phyloP scores from a whole-genome alignment of 2,797 vertebrate species.

The Corythornis leucogaster region DNA sequence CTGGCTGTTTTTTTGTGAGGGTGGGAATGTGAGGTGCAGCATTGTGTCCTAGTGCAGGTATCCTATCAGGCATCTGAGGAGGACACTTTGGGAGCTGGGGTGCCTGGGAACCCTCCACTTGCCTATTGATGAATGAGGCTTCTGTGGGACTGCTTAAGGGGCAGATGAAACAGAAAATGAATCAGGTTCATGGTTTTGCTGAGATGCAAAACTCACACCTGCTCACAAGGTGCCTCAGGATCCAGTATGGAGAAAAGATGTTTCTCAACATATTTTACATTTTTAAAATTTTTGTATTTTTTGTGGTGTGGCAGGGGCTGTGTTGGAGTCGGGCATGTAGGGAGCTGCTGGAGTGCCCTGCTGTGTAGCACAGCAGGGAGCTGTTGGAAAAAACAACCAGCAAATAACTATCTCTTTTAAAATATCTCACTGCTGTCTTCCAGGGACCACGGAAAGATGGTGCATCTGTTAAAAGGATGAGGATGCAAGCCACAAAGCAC shows the following conservation, averaged over 20 bases:
- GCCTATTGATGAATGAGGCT: accelerated
- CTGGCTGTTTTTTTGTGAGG: background rate
- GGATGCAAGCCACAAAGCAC: background rate
- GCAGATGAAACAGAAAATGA: background rate
- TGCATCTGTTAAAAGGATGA: background rate
- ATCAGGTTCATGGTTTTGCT: background rate
- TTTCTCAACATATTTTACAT: background rate
- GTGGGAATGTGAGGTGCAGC: accelerated
- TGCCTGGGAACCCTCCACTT: accelerated
- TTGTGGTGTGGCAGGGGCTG: background rate
- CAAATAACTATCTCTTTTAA: background rate
- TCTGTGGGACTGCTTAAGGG: background rate
- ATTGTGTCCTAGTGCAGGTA: accelerated
- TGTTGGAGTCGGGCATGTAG: accelerated
- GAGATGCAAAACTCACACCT: background rate
- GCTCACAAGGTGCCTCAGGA: background rate
- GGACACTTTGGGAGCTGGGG: background rate
- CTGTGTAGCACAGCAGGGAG: background rate
- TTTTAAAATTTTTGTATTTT: background rate
- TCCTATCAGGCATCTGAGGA: background rate
- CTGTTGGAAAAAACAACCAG: background rate
- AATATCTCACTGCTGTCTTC: background rate
- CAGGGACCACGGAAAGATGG: background rate
- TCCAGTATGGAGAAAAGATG: background rate
- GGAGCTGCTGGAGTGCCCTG: background rate